A percentile compares a stretch with the other conserved stretches of the same genome.
Conservation (phyloP, 1,140 invertebrate species). For the Drosophila asahinai region DNA sequence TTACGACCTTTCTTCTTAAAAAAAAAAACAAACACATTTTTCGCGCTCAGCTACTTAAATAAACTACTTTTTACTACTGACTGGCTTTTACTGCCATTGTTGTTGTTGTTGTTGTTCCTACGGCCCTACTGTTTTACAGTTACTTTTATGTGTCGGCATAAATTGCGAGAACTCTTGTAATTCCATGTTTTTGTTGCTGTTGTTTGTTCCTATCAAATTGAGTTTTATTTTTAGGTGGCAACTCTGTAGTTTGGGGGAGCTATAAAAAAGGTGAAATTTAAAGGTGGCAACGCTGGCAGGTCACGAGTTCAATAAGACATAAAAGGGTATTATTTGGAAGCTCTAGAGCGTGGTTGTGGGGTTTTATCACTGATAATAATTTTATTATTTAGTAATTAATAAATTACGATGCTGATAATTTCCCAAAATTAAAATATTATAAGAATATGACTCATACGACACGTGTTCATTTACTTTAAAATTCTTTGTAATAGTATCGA, state of each 20-base stretch:
- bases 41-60: slow-evolving; percentile 72
- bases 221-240: slow-evolving; percentile 33
- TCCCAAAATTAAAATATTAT: no score
- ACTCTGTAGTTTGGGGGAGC: neutral
- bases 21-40: slow-evolving; percentile 54
- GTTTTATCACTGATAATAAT: no score
- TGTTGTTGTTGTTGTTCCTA: slow-evolving; percentile 21
- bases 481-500: no score
- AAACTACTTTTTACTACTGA: slow-evolving; percentile 71
- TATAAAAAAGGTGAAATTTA: neutral
- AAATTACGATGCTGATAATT: no score
- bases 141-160: slow-evolving; percentile 66
- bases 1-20: slow-evolving; percentile 45
- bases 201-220: slow-evolving; percentile 38
- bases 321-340: neutral
- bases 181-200: slow-evolving; percentile 1
- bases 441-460: no score
- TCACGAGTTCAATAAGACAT: neutral
- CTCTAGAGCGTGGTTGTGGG: no score
- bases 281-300: slow-evolving; percentile 1
- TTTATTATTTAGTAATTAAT: no score
- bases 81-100: slow-evolving; percentile 47
- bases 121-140: slow-evolving; percentile 37
- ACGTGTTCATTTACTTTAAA: no score
- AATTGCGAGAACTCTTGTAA: slow-evolving; percentile 44